Conservation (phyloP, 2,888 invertebrate species). For the Sphecodes monilicornis region DNA sequence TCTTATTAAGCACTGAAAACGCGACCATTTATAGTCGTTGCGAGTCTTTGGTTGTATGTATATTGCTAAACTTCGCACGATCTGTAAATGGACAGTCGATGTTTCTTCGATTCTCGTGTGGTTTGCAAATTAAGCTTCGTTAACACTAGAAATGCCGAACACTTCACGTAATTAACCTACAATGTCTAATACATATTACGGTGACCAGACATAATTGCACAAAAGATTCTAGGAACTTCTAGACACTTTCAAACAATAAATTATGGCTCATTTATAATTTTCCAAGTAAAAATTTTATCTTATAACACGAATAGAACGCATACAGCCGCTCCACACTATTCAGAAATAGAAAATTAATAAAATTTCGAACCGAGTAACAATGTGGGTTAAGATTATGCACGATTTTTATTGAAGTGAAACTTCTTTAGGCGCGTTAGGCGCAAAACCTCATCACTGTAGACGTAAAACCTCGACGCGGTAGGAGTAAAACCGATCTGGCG, state of each 20-base stretch:
- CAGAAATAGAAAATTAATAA: not conserved
- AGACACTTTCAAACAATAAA: not conserved
- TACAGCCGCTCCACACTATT: not conserved
- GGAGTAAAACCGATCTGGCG: no score
- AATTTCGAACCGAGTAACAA: no score
- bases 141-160: not conserved
- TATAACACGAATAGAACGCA: not conserved
- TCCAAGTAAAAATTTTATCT: not conserved
- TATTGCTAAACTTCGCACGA: conserved; percentile 1
- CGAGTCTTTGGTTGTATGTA: conserved; percentile 16
- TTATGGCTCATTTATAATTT: not conserved
- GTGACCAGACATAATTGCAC: not conserved
- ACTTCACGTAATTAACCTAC: not conserved
- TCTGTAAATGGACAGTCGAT: not conserved
- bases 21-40: conserved; percentile 25
- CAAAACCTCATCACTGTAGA: no score
- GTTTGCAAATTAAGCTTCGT: not conserved
- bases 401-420: no score
- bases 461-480: no score
- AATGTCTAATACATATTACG: not conserved
- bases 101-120: not conserved
- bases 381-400: no score
- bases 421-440: no score
- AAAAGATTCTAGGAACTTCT: not conserved
- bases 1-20: conserved; percentile 38